Percentiles rank a stretch among this genome's conserved stretches.
Evolutionary conservation across 2,113 vertebrate species (phyloP).

Genomic region (Hoplias malabaricus): DNA sequence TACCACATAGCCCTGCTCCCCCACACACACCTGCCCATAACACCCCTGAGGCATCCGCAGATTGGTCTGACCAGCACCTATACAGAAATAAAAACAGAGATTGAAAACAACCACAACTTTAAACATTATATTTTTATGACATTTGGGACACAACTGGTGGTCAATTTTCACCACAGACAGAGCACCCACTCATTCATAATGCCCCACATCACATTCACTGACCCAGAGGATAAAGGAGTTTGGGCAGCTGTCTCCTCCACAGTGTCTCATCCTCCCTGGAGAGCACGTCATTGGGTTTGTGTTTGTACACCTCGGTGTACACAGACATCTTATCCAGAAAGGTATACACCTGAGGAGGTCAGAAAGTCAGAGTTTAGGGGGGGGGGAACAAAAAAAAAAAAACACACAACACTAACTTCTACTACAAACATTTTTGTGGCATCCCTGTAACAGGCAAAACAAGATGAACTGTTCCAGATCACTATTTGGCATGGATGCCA

Average conservation of each 20-base stretch:
- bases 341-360: slow-evolving; percentile 87
- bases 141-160: too few relatives aligned
- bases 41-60: slow-evolving; percentile 92
- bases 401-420: too few relatives aligned
- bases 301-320: slow-evolving; percentile 92
- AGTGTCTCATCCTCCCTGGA: slow-evolving; percentile 91
- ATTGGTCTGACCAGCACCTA: slow-evolving; percentile 87
- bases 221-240: slow-evolving; percentile 95
- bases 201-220: slow-evolving; percentile 43
- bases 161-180: not conserved
- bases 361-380: too few relatives aligned
- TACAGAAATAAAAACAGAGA: not conserved
- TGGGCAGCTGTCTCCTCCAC: slow-evolving; percentile 86
- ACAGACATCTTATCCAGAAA: slow-evolving; percentile 98
- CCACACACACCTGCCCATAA: slow-evolving; percentile 85
- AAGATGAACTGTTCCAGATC: too few relatives aligned
- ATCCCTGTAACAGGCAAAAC: too few relatives aligned
- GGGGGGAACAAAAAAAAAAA: too few relatives aligned
- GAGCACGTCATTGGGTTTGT: slow-evolving; percentile 87
- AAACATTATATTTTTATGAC: too few relatives aligned
- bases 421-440: too few relatives aligned
- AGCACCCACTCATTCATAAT: too few relatives aligned
- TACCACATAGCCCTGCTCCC: slow-evolving; percentile 83
- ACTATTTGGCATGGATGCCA: too few relatives aligned
- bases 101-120: too few relatives aligned